Conservation (phyloP, 2,888 invertebrate genomes). For the Ganaspis brasiliensis region DNA sequence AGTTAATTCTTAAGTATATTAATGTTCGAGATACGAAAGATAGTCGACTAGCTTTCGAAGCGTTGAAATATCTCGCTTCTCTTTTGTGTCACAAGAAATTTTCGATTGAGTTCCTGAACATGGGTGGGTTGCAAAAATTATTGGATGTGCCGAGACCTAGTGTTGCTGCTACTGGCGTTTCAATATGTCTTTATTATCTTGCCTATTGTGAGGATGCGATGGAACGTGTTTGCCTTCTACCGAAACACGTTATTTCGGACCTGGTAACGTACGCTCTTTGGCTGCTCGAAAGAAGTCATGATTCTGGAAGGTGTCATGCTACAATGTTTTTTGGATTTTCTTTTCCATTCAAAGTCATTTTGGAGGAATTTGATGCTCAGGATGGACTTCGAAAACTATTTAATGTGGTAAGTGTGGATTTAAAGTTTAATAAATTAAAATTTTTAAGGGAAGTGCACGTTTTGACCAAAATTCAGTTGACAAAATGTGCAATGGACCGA, state of each 20-base stretch:
- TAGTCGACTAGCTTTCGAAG: conserved; percentile 97
- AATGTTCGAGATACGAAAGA: conserved; percentile 94
- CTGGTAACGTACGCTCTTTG: conserved; percentile 95
- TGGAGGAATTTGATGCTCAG: conserved; percentile 96
- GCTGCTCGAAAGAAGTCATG: conserved; percentile 97
- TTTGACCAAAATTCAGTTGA: too few species aligned
- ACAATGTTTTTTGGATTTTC: conserved; percentile 98
- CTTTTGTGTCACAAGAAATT: conserved; percentile 99
- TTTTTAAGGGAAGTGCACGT: not conserved
- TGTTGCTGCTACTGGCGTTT: conserved; percentile 97
- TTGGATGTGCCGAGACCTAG: conserved; percentile 96
- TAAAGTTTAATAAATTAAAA: not conserved
- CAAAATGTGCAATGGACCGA: too few species aligned
- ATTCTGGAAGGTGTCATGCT: conserved; percentile 98
- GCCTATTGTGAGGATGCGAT: conserved; percentile 99
- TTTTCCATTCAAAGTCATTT: conserved; percentile 95
- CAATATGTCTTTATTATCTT: conserved; percentile 97
- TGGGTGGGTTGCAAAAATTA: conserved; percentile 92
- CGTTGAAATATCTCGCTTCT: conserved; percentile 96
- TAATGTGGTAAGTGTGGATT: conserved; percentile 87
- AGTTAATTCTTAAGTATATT: conserved; percentile 94
- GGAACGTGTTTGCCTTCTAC: conserved; percentile 95
- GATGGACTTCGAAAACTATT: conserved; percentile 96
- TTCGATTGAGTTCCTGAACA: conserved; percentile 96
- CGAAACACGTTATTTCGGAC: conserved; percentile 88